These are phyloP conservation scores for Enoplosus armatus DNA, from an alignment of 2,797 vertebrate genomes.

Conservation along the genomic window DNA sequence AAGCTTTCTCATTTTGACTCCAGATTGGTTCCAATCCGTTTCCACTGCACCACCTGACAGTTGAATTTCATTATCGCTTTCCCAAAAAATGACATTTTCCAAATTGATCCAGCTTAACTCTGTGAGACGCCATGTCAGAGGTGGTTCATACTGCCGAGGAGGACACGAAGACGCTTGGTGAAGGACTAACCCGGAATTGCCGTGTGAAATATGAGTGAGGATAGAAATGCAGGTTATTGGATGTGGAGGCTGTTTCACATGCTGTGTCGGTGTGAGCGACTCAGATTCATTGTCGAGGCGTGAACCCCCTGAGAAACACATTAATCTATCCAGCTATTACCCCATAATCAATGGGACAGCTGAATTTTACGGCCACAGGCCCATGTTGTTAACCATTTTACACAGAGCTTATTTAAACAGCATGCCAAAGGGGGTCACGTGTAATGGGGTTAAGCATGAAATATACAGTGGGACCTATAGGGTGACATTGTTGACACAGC, in stretches of 20 bases:
- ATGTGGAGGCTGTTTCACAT: slow-evolving; percentile 58
- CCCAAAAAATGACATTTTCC: slow-evolving; percentile 42
- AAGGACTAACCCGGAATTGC: slow-evolving; percentile 68
- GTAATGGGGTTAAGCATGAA: slow-evolving; percentile 71
- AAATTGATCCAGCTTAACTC: slow-evolving; percentile 48
- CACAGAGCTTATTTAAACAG: slow-evolving; percentile 79
- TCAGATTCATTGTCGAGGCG: slow-evolving; percentile 72
- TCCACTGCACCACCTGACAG: slow-evolving; percentile 31
- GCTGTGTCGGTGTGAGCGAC: slow-evolving; percentile 67
- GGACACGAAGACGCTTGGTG: slow-evolving; percentile 15
- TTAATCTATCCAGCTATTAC: slow-evolving; percentile 79
- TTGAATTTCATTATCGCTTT: slow-evolving; percentile 48
- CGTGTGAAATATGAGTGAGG: slow-evolving; percentile 69
- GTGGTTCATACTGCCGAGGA: slow-evolving; percentile 25
- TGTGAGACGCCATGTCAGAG: slow-evolving; percentile 1
- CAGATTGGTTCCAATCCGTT: slow-evolving; percentile 36
- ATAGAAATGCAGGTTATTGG: slow-evolving; percentile 73
- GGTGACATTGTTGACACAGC: slow-evolving; percentile 64
- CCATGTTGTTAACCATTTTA: slow-evolving; percentile 83
- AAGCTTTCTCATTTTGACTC: slow-evolving; percentile 47
- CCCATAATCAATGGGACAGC: slow-evolving; percentile 80
- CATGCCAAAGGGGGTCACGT: slow-evolving; percentile 38
- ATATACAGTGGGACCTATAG: slow-evolving; percentile 59
- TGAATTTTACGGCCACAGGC: slow-evolving; percentile 67
- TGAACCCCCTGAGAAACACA: slow-evolving; percentile 71